Evolutionary conservation across 2,888 invertebrate species (phyloP), one percentile per base, ranked within the genome.

Genomic region (Drosophila bunnanda): DNA sequence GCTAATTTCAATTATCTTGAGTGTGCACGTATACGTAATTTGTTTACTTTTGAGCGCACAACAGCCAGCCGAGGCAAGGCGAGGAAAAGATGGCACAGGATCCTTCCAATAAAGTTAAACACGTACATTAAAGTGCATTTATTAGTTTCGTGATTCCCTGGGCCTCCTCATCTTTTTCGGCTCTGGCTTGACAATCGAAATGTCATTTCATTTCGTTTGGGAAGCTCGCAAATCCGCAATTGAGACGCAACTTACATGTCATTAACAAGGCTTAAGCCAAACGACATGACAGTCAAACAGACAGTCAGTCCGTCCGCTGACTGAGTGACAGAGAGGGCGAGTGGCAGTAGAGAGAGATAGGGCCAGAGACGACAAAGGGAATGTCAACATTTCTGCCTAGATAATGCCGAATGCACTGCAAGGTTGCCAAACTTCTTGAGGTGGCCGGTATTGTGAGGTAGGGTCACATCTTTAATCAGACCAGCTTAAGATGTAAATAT

Each of bases 181-280:
- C 66, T 79, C 74, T 66, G 74, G 53, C 67, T 56, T 74, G 80
- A 72, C 83, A 82, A 85, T 85, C 83, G 67, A 82, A 87, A 79
- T 82, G 88, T 82, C 85, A 82, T 85, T 84, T 76, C 73, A 61
- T 74, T 73, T 80, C 59, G 72, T 54, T 54, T 71, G 67, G 78
- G 78, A 62, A 77, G 74, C 65, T 66, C 65, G 76, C 68, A 88
- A 90, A 89, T 89, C 89, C 88, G 79, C 88, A 82, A 88, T 89
- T 89, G 88, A 89, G 89, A 88, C 90, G 66, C 76, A 77, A 88
- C 80, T 89, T 80, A 80, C 81, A 82, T 78, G 89, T 86, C 86
- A 90, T 90, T 86, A 88, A 73, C 86, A 74, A 65, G 80, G 82
- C 75, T 84, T 83, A 88, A 59, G 62, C 57, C 39, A 38, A 46